Evolutionary conservation across 37 sponge, comb jelly and placozoan genomes (phyloP).

Genomic region (Beroe ovata): DNA sequence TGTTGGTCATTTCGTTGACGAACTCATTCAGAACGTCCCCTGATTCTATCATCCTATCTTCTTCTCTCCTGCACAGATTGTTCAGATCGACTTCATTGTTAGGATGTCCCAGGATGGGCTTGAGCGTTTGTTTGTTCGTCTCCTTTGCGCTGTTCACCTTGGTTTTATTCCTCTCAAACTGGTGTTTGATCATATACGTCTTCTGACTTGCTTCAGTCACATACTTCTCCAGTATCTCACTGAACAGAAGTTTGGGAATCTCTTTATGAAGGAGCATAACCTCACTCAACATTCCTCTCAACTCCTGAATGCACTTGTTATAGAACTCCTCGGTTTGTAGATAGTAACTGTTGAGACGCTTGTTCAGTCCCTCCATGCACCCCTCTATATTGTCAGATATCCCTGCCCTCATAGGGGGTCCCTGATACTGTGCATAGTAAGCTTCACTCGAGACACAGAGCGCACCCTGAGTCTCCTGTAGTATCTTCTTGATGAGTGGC

Average conservation of each 20-base stretch:
- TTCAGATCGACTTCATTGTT: slow-evolving; percentile 51
- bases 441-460: slow-evolving; percentile 50
- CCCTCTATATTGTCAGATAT: slow-evolving; percentile 39
- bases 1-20: slow-evolving; percentile 61
- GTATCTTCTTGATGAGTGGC: slow-evolving; percentile 64
- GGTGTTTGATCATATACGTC: slow-evolving; percentile 18
- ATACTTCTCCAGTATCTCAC: slow-evolving; percentile 30
- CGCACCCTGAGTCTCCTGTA: slow-evolving; percentile 64
- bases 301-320: slow-evolving; percentile 64
- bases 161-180: slow-evolving; percentile 44
- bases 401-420: slow-evolving; percentile 22
- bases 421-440: slow-evolving; percentile 52
- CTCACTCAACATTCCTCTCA: slow-evolving; percentile 37
- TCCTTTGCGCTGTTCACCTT: neutral
- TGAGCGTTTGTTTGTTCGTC: slow-evolving; percentile 6
- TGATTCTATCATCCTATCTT: slow-evolving; percentile 24
- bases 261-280: slow-evolving; percentile 18
- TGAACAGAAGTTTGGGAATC: slow-evolving; percentile 25
- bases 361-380: slow-evolving; percentile 61
- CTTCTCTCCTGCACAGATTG: slow-evolving; percentile 51
- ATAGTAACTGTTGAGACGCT: slow-evolving; percentile 42
- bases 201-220: slow-evolving; percentile 23
- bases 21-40: slow-evolving; percentile 33
- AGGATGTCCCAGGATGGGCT: slow-evolving; percentile 59
- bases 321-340: slow-evolving; percentile 36